phyloP scores from a whole-genome alignment of 53 echinoderm and acorn worm genomes.

The Henricia sp. region DNA sequence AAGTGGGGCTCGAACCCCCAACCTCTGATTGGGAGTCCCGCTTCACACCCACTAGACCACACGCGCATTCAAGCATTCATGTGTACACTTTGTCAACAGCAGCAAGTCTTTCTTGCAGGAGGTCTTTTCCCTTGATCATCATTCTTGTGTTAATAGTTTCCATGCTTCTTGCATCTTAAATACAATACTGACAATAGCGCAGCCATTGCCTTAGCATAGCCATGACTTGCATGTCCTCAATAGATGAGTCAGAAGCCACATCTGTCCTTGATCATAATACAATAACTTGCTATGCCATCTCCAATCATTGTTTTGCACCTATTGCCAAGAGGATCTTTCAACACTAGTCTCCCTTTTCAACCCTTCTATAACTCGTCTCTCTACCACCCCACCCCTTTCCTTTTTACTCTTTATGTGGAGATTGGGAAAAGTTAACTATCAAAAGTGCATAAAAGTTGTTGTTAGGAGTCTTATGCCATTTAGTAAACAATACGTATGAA shows the following conservation, averaged over 20 bases:
- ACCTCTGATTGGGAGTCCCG: too few species aligned
- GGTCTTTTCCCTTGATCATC: neutral
- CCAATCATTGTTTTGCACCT: conserved; percentile 30
- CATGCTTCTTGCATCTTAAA: neutral
- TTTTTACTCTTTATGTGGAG: too few species aligned
- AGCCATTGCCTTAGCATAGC: conserved; percentile 3
- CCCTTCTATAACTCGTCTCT: too few species aligned
- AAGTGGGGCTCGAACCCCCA: too few species aligned
- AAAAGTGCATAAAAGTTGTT: too few species aligned
- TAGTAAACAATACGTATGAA: too few species aligned
- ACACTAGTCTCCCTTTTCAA: neutral
- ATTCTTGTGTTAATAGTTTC: neutral
- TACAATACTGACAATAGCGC: neutral
- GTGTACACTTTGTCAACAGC: neutral
- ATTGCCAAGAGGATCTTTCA: neutral
- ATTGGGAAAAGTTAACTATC: too few species aligned
- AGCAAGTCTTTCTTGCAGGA: neutral
- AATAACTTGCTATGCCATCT: conserved; percentile 22
- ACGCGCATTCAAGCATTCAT: neutral
- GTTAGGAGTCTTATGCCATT: too few species aligned
- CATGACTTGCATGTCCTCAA: conserved; percentile 36
- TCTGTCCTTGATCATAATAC: conserved; percentile 32
- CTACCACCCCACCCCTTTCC: too few species aligned
- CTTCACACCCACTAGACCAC: too few species aligned
- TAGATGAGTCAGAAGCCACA: conserved; percentile 39